Base-by-base conservation (phyloP, 1,140 invertebrate species). In the Drosophila prosaltans region DNA sequence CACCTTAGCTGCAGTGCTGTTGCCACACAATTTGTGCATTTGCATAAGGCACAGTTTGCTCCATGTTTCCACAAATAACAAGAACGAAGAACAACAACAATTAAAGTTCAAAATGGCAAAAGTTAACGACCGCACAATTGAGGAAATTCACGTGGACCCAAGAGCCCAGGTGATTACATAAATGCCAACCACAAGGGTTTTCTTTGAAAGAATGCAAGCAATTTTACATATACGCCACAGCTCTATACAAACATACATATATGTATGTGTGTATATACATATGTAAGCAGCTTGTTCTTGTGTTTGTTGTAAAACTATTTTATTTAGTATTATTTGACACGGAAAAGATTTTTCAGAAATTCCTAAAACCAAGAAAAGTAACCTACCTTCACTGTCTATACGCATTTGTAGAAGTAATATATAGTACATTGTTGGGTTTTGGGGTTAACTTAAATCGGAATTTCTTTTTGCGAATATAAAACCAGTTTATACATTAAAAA, bases 11-110 rank as follows among this genome's bases (percentile, higher is more conserved):
- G 83, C 83, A 89, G 76, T 88, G 77, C 84, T 64, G 65, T 60
- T 78, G 80, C 78, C 69, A 78, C 82, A 77, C 82, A 73, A 86
- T 86, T 86, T 77, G 67, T 82, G 83, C 69, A 86, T 86, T 89
- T 86, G 70, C 80, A 86, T 88, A 89, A 16, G 59, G 55, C 60
- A 24, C n/a, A 36, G 64, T 65, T 61, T 60, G 58, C 11, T 55
- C 30, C 28, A 40, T 41, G 24, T 21, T 39, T 9, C 51, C 69
- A 61, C 74, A 58, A 85, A 61, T 68, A 72, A 78, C 30, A 51
- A 76, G 2, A 51, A 26, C 45, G 45, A 48, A 51, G 21, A 51
- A 69, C 39, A 76, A 73, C 55, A 73, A 81, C 83, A 89, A 88
- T 89, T 84, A 78, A 80, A 74, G 66, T 88, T 64, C 68, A 68